phyloP scores from a whole-genome alignment of 2,888 invertebrate genomes.

The Phengaris alcon region DNA sequence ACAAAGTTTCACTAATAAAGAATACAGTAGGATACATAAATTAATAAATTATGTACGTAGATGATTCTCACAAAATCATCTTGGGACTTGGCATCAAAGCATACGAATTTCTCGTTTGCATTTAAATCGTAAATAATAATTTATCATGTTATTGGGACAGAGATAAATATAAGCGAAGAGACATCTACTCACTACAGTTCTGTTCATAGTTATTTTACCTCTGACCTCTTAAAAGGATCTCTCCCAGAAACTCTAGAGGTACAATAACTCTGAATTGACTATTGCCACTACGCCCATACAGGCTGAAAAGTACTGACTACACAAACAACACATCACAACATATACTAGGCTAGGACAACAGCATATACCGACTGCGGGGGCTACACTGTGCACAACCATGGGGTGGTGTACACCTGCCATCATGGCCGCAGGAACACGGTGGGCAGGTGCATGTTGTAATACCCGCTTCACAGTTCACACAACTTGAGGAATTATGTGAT shows the following conservation, averaged over 20 bases:
- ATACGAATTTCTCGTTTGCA: background rate
- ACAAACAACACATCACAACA: background rate
- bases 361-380: background rate
- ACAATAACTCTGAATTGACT: too few relatives aligned
- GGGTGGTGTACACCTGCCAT: too few relatives aligned
- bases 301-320: background rate
- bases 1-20: background rate
- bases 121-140: background rate
- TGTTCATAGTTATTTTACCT: too few relatives aligned
- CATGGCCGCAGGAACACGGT: background rate
- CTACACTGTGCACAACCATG: background rate
- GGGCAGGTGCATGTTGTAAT: background rate
- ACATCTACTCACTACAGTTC: background rate
- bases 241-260: too few relatives aligned
- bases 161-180: background rate
- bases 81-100: background rate
- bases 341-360: conserved; percentile 12
- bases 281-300: background rate
- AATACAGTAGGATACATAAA: background rate
- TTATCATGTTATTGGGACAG: background rate
- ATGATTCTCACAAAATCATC: background rate
- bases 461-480: background rate
- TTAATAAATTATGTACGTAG: background rate
- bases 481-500: background rate
- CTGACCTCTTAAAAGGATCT: too few relatives aligned